Base-by-base conservation (phyloP, 2,888 invertebrate species). In the Lasioglossum marginatum region DNA sequence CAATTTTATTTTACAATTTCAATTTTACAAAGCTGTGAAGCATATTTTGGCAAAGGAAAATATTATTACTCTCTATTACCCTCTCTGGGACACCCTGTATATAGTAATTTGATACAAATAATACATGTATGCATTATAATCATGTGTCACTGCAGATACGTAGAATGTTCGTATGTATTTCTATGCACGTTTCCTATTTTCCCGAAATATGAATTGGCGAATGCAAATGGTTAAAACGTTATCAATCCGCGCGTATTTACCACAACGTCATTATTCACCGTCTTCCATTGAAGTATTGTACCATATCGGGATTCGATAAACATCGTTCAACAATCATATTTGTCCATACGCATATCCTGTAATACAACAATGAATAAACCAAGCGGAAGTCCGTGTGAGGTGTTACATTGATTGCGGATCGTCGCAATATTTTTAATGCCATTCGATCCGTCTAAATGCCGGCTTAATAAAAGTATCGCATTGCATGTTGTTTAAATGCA, bases 121-220 rank as follows among this genome's bases (percentile, higher is more conserved):
- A 8, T 52, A n/a, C 5, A 23, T 8, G 23, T 8, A n/a, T 23
- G 2, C 0, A 3, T 14, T n/a, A 12, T 4, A n/a, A 57, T n/a
- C 68, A 60, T 63, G 79, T 83, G 79, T 83, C 73, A 57, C n/a
- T 57, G 57, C 57, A 40, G 57, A 66, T 31, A 14, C 27, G 23
- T 37, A 52, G 34, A 48, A 23, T 37, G 19, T 23, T 37, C 10
- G 6, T 37, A 23, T 14, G 0, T 16, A 37, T 66, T 57, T 57
- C 45, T 71, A 37, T 70, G 37, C 14, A n/a, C 14, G 3, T 8
- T 14, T 57, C 66, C 40, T 5, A 23, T 34, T 23, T 12, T 37
- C 10, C 4, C 2, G 40, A 71, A 75, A 84, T 75, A 60, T 71
- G 40, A 70, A 60, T 14, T 34, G n/a, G 8, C 4, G 14, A 66